Evolutionary conservation across 2,797 vertebrate genomes (phyloP).

Genomic region (Luscinia luscinia): DNA sequence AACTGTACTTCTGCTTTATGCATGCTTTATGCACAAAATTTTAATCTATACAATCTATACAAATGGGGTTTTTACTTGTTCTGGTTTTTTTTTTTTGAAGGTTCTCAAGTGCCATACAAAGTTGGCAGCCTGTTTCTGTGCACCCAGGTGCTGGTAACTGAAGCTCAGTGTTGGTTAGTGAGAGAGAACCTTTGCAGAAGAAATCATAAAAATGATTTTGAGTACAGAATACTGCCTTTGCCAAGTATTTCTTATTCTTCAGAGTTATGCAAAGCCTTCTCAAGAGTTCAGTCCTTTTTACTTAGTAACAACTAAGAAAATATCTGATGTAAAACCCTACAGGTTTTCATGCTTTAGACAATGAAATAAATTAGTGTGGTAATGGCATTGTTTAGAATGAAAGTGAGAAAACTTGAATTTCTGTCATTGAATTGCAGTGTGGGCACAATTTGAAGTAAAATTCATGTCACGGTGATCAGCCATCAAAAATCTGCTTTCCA

Average conservation of each 20-base stretch:
- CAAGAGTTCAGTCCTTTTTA: neutral
- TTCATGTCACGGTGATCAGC: neutral
- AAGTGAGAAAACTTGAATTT: neutral
- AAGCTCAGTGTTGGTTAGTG: accelerated
- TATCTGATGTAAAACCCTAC: neutral
- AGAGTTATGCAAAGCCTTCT: neutral
- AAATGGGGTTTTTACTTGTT: accelerated
- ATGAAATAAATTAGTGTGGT: neutral
- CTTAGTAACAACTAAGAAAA: neutral
- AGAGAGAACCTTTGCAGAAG: neutral
- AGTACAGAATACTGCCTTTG: neutral
- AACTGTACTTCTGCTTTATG: neutral
- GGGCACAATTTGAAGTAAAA: neutral
- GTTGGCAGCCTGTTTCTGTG: neutral
- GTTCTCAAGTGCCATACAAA: neutral
- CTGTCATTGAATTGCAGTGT: neutral
- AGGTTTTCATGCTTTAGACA: neutral
- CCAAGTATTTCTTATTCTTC: neutral
- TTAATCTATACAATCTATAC: neutral
- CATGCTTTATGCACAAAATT: neutral
- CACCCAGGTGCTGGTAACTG: neutral
- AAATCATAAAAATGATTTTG: neutral
- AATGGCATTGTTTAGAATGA: neutral
- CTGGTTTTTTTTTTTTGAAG: neutral
- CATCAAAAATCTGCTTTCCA: neutral